Evolutionary conservation across 2,113 vertebrate species (phyloP), one percentile per base, ranked within the genome.

Genomic region (Gasterosteus aculeatus): DNA sequence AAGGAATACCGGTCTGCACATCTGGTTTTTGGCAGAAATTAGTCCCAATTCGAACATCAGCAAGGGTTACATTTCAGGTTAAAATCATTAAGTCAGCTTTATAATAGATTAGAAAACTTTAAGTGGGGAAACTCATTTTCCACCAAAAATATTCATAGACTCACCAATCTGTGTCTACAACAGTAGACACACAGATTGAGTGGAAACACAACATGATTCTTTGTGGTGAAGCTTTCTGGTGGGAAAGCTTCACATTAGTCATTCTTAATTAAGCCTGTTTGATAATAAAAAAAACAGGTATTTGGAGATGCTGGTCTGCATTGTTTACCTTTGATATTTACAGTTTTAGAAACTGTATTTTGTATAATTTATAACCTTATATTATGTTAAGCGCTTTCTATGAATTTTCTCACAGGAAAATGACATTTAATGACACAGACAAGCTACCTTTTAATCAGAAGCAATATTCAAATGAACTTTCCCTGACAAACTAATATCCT

Each of bases 401-500:
- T 64, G 9, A 47, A 33, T 47, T 1, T 4, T 16, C 3, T 15
- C 3, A 60, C 18, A 33, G 33, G 9, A 69, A 49, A 46, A 26
- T 31, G 8, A 8, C 54, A 73, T 47, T 62, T 53, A 9, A 31
- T 38, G 44, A 75, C 44, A 18, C 35, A 84, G 33, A 74, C 44
- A 80, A 14, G n/a, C 5, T 67, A 72, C 42, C 51, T 73, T 66
- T 64, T 57, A 78, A 63, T 53, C 47, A 60, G 69, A 63, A 87
- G 67, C 69, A 49, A 65, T 62, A 63, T 67, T 80, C 35, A 41
- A 68, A 74, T 26, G 60, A 78, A 74, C 62, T 39, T 44, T 44
- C 51, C 22, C 74, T 53, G 74, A 79, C 82, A 82, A 84, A 80
- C 63, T 65, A 83, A 79, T 81, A 16, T 33, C 8, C 51, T 59